Percentiles rank a stretch among this genome's conserved stretches.
Conservation (phyloP, 1,140 invertebrate species). For the Drosophila orena region DNA sequence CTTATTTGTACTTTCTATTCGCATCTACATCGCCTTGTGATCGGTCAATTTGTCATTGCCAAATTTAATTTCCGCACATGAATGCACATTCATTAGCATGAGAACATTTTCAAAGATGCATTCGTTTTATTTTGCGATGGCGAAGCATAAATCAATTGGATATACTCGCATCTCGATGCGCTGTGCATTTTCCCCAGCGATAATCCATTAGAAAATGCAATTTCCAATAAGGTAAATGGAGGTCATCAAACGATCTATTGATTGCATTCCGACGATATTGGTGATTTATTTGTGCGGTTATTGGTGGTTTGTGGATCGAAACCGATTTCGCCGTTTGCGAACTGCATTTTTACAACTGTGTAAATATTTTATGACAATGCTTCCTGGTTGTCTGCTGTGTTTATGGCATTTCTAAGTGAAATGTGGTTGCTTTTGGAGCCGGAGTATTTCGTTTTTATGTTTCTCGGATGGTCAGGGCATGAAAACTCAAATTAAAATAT, state of each 20-base stretch:
- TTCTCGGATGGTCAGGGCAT: slow-evolving; percentile 18
- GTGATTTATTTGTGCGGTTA: slow-evolving; percentile 27
- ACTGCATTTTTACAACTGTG: slow-evolving; percentile 34
- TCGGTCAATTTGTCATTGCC: slow-evolving; percentile 54
- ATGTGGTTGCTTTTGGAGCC: neutral
- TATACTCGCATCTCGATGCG: slow-evolving; percentile 2
- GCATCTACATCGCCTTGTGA: slow-evolving; percentile 28
- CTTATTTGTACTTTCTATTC: slow-evolving; percentile 17
- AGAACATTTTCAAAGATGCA: slow-evolving; percentile 15
- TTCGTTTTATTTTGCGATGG: slow-evolving; percentile 3
- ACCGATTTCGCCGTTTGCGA: slow-evolving; percentile 25
- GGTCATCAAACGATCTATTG: slow-evolving; percentile 25
- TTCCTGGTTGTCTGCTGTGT: slow-evolving; percentile 17
- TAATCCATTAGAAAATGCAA: slow-evolving; percentile 23
- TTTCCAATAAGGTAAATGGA: slow-evolving; percentile 41
- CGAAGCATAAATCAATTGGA: slow-evolving; percentile 33
- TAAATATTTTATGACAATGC: slow-evolving; percentile 45
- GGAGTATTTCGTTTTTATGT: neutral
- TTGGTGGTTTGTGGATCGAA: slow-evolving; percentile 3
- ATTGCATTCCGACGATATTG: slow-evolving; percentile 28
- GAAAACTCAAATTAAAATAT: neutral
- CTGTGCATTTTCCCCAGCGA: neutral
- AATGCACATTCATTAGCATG: slow-evolving; percentile 8
- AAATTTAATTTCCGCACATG: slow-evolving; percentile 49
- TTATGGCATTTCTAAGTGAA: slow-evolving; percentile 8